These are phyloP conservation scores for Cossypha heuglini DNA, from an alignment of 2,797 vertebrate genomes.

Conservation along the genomic window DNA sequence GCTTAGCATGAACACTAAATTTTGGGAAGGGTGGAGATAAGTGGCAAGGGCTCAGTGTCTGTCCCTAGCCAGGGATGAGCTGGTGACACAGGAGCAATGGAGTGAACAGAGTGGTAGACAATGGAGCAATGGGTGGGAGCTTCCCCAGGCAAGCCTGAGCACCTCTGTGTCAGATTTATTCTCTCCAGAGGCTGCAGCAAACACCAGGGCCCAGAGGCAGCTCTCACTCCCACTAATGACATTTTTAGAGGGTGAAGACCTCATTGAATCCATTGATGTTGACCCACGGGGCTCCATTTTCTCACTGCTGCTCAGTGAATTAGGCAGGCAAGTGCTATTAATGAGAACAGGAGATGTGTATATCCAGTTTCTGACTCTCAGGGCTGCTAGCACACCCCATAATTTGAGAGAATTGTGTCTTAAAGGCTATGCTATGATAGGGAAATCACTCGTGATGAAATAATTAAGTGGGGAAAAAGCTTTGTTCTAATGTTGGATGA, in stretches of 20 bases:
- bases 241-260: conserved; percentile 57
- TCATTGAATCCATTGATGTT: conserved; percentile 48
- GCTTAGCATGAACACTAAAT: neutral
- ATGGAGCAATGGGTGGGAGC: neutral
- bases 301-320: conserved; percentile 30
- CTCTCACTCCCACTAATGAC: conserved; percentile 53
- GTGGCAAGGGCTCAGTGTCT: neutral
- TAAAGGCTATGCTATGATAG: conserved; percentile 15
- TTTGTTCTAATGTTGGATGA: conserved; percentile 34
- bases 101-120: neutral
- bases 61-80: neutral
- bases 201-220: neutral
- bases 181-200: neutral
- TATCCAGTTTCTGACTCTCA: conserved; percentile 34
- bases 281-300: conserved; percentile 38
- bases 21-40: neutral
- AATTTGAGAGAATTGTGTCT: conserved; percentile 58
- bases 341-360: conserved; percentile 39
- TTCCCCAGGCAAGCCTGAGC: neutral
- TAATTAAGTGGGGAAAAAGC: conserved; percentile 26
- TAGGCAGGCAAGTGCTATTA: conserved; percentile 52
- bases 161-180: neutral
- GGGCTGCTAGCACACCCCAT: conserved; percentile 23
- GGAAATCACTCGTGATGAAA: conserved; percentile 47
- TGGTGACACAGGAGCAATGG: neutral